Evolutionary conservation across 2,888 invertebrate genomes (phyloP).

Genomic region (Cecidostiba fungosa): DNA sequence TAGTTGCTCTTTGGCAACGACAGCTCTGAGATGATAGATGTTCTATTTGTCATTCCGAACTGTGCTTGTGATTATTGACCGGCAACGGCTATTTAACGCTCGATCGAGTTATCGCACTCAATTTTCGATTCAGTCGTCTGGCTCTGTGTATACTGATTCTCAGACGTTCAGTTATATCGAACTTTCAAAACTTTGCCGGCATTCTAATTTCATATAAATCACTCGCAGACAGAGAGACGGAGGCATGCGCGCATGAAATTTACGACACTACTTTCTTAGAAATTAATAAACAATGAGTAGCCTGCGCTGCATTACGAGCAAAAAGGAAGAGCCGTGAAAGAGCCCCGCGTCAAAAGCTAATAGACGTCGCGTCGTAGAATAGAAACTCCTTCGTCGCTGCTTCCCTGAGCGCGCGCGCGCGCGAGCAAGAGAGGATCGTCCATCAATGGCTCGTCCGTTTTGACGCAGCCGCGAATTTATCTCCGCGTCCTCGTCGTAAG

Average conservation of each 20-base stretch:
- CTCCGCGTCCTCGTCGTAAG: constrained; percentile 36
- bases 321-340: not conserved
- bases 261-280: not conserved
- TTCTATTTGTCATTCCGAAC: not conserved
- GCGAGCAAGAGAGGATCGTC: constrained; percentile 25
- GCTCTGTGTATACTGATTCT: not conserved
- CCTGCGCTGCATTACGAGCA: not conserved
- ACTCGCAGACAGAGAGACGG: not conserved
- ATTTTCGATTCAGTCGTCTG: not conserved
- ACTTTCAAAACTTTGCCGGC: not conserved
- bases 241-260: not conserved
- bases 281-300: not conserved
- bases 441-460: constrained; percentile 49
- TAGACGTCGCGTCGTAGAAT: constrained; percentile 20
- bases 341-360: constrained; percentile 10
- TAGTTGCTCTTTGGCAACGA: constrained; percentile 28
- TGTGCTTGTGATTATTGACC: too few relatives aligned
- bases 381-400: not conserved
- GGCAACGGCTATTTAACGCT: too few relatives aligned
- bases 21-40: constrained; percentile 8
- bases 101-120: too few relatives aligned
- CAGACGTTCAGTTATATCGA: not conserved
- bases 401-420: not conserved
- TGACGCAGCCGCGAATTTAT: constrained; percentile 44
- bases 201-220: not conserved